phyloP scores from a whole-genome alignment of 2,888 invertebrate species.

The Physocephala rufipes region DNA sequence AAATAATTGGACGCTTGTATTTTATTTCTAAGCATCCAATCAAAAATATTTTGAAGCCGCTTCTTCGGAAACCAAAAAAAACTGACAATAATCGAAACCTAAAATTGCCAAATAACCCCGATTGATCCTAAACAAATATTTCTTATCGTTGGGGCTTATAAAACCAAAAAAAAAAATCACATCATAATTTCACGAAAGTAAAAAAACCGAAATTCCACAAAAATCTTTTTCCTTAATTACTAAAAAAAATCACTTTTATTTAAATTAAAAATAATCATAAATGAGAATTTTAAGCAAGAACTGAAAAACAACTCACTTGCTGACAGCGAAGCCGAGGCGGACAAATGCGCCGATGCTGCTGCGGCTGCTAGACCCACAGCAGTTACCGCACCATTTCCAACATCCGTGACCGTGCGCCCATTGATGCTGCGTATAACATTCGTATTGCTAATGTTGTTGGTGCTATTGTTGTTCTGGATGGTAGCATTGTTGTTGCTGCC shows the following conservation, averaged over 20 bases:
- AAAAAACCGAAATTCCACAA: background rate
- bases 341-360: slow-evolving; percentile 66
- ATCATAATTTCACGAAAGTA: background rate
- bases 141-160: background rate
- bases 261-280: too few relatives aligned
- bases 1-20: too few relatives aligned
- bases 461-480: slow-evolving; percentile 50
- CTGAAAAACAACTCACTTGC: slow-evolving; percentile 71
- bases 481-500: slow-evolving; percentile 49
- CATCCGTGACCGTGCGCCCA: slow-evolving; percentile 48
- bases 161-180: slow-evolving; percentile 6
- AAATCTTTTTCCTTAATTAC: background rate
- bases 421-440: slow-evolving; percentile 60
- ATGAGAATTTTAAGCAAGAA: background rate
- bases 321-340: slow-evolving; percentile 76
- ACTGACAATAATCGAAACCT: background rate
- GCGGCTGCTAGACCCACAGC: slow-evolving; percentile 50
- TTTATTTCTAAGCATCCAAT: too few relatives aligned
- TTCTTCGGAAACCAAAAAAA: background rate
- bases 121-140: background rate
- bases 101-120: slow-evolving; percentile 8
- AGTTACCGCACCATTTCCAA: slow-evolving; percentile 50
- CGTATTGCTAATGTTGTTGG: slow-evolving; percentile 48
- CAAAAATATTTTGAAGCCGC: background rate
- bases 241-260: background rate